These are phyloP conservation scores for Paedocypris sp. DNA, from an alignment of 2,113 vertebrate species.

Conservation along the genomic window DNA sequence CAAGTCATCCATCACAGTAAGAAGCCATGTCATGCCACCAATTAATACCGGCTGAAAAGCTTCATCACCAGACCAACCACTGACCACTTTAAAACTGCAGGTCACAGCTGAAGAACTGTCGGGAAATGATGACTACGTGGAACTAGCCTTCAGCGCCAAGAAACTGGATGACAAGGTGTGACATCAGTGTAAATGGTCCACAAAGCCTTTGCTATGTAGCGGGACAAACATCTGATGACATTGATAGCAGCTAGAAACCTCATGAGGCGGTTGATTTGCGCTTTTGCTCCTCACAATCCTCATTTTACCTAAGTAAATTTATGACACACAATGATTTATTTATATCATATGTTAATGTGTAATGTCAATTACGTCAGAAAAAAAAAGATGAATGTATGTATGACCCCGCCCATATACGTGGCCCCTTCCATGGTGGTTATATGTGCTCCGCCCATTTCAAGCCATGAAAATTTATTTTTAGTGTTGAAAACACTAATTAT, in stretches of 20 bases:
- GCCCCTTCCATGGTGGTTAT: too few relatives aligned
- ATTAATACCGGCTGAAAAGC: neutral
- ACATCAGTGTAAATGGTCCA: neutral
- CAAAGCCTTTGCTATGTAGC: neutral
- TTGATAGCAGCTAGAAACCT: neutral
- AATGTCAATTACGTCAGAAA: too few relatives aligned
- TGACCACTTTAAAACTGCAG: constrained; percentile 49
- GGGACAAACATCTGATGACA: neutral
- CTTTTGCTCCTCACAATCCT: too few relatives aligned
- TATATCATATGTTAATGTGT: too few relatives aligned
- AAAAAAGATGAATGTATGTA: too few relatives aligned
- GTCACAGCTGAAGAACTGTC: constrained; percentile 95
- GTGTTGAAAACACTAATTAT: too few relatives aligned
- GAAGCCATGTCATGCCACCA: constrained; percentile 15
- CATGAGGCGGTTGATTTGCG: too few relatives aligned
- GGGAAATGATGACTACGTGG: constrained; percentile 93
- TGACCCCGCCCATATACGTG: too few relatives aligned
- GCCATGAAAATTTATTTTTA: too few relatives aligned
- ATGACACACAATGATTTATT: too few relatives aligned
- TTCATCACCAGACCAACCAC: neutral
- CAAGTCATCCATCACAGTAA: constrained; percentile 94
- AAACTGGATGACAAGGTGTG: constrained; percentile 98
- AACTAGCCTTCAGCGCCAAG: constrained; percentile 91
- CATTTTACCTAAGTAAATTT: too few relatives aligned
- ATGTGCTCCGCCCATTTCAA: too few relatives aligned